Conservation (phyloP, 1,140 invertebrate genomes). For the Thaumatotibia leucotreta region DNA sequence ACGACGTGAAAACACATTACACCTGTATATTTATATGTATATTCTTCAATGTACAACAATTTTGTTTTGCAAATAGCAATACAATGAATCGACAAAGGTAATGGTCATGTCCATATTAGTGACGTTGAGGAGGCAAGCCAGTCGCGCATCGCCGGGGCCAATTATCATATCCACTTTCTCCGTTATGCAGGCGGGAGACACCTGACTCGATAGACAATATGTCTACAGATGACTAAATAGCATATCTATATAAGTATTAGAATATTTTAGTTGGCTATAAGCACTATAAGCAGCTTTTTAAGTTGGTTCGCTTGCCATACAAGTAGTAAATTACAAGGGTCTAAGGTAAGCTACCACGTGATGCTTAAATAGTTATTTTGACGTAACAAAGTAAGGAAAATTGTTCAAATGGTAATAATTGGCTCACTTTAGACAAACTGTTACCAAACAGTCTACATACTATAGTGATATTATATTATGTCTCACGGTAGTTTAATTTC, state of each 20-base stretch:
- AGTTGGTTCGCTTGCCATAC: not conserved
- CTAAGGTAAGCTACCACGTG: no score
- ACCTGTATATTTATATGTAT: no score
- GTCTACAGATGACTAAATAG: not conserved
- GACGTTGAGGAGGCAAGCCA: constrained; percentile 27
- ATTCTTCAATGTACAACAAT: no score
- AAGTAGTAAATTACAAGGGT: no score
- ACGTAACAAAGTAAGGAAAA: no score
- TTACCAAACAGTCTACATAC: no score
- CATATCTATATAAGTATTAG: no score
- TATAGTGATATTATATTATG: no score
- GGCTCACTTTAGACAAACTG: no score
- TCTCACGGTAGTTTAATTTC: no score
- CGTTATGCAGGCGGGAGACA: constrained; percentile 40
- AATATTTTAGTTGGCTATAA: constrained; percentile 20
- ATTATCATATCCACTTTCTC: constrained; percentile 74
- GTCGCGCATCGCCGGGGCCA: constrained; percentile 60
- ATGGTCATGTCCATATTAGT: constrained; percentile 5
- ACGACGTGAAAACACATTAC: not conserved
- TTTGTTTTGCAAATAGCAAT: not conserved
- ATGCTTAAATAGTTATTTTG: no score
- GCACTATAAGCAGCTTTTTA: not conserved
- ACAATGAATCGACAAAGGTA: not conserved
- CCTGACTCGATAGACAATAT: constrained; percentile 20
- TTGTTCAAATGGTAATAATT: no score